These are phyloP conservation scores for Laothoe populi DNA, from an alignment of 2,888 invertebrate species.

Conservation along the genomic window DNA sequence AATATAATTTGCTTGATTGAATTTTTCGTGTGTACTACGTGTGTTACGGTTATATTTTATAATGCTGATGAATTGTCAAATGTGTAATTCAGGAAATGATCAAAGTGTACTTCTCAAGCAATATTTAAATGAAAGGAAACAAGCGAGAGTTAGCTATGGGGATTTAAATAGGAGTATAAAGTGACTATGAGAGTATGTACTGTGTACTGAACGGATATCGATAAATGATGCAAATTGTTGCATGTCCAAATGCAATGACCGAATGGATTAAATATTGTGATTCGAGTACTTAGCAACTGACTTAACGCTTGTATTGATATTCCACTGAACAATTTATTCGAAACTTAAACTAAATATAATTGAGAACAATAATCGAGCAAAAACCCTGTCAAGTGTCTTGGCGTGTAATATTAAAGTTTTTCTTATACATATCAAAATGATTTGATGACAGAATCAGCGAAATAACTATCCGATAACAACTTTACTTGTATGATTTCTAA, in stretches of 20 bases:
- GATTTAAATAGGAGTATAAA: background rate
- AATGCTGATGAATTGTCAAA: conserved; percentile 35
- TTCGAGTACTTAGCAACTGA: background rate
- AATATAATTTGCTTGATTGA: conserved; percentile 50
- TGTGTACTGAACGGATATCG: too few relatives aligned
- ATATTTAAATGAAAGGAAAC: background rate
- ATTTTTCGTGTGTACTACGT: conserved; percentile 46
- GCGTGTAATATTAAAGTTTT: conserved; percentile 49
- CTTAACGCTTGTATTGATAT: background rate
- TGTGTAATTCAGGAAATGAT: conserved; percentile 9
- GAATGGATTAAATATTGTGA: background rate
- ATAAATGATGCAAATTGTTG: too few relatives aligned
- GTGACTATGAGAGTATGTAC: too few relatives aligned
- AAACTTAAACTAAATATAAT: background rate
- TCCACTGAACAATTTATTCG: background rate
- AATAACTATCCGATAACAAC: conserved; percentile 15
- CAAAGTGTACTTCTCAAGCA: background rate
- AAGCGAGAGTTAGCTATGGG: background rate
- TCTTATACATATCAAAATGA: conserved; percentile 74
- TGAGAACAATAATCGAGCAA: conserved; percentile 68
- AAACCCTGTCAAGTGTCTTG: conserved; percentile 44
- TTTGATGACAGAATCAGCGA: conserved; percentile 51
- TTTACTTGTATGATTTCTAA: conserved; percentile 42
- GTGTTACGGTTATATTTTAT: conserved; percentile 36
- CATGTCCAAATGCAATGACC: too few relatives aligned